Evolutionary conservation across 53 echinoderm and acorn worm species (phyloP), one percentile per base, ranked within the genome.

Genomic region (Echinometra lucunter): DNA sequence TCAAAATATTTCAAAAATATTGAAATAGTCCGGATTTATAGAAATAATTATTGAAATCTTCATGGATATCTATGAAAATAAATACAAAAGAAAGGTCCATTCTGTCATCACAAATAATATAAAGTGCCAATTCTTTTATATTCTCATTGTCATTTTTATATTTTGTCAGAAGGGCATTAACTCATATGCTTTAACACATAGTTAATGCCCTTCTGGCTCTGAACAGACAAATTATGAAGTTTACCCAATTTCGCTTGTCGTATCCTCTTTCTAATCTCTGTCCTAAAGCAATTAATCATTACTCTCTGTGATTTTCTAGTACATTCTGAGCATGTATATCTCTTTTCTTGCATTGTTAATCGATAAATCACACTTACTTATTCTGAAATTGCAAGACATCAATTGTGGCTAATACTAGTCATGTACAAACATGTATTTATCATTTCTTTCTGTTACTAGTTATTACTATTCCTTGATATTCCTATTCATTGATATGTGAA

Each of bases 321-420:
- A 88, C 88, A 88, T 88, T 88, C 88, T 21, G 56, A 88, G 16
- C 88, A 56, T 32, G 37, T 88, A 88, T 23, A 57, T 42, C 57
- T 88, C 55, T 88, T 88, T 5, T 88, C 88, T 88, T 88, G 88
- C 88, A 88, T 88, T 30, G 55, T 56, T 34, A 88, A 32, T 88
- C 25, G 88, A 88, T 56, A 88, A 88, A 45, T 83, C 83, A 83
- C 83, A 83, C 47, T 42, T 45, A 56, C 44, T 19, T 44, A 42
- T 81, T 44, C 8, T 40, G 23, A 81, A 40, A 81, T 81, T 9
- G 38, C 81, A 81, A 21, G 18, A 81, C 81, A 81, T 44, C 81
- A 81, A 44, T 5, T 42, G 81, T 81, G 35, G 72, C 72, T 72
- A 72, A 72, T 34, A 72, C 72, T 72, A 72, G 35, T 72, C 12